These are phyloP conservation scores for Ptychodera flava DNA, from an alignment of 35 echinoderm and acorn worm genomes.

Conservation along the genomic window DNA sequence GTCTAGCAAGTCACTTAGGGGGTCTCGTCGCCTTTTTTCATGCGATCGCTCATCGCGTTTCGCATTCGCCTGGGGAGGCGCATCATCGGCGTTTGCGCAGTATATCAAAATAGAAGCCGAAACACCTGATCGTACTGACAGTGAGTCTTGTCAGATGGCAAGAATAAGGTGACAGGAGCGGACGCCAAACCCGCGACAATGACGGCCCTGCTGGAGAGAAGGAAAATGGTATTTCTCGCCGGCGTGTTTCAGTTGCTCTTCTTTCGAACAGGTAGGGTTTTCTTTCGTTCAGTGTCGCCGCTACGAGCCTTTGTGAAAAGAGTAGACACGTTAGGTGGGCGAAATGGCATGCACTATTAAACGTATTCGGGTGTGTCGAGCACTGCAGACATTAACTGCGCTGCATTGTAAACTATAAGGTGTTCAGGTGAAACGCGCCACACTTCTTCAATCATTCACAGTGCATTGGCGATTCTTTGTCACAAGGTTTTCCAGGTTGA, in stretches of 20 bases:
- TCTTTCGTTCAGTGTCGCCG: no score
- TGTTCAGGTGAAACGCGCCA: no score
- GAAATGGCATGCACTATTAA: neutral
- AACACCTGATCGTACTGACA: neutral
- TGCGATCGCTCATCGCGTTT: no score
- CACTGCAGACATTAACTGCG: neutral
- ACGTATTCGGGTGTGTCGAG: neutral
- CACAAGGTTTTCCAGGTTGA: no score
- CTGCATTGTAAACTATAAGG: neutral
- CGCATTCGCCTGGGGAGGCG: neutral
- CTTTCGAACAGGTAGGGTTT: neutral
- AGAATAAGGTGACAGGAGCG: neutral
- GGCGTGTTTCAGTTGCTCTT: neutral
- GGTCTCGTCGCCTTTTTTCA: no score
- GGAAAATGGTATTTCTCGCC: neutral
- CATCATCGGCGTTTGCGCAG: neutral
- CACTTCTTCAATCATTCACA: no score
- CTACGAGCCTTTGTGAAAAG: neutral
- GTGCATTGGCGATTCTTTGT: no score
- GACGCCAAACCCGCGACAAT: neutral
- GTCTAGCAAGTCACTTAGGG: neutral
- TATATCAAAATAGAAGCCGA: neutral
- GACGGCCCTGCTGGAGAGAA: neutral
- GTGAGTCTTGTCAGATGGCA: neutral
- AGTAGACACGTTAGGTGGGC: no score